Evolutionary conservation across 2,888 invertebrate species (phyloP).

Genomic region (Mesorhabditis belari): DNA sequence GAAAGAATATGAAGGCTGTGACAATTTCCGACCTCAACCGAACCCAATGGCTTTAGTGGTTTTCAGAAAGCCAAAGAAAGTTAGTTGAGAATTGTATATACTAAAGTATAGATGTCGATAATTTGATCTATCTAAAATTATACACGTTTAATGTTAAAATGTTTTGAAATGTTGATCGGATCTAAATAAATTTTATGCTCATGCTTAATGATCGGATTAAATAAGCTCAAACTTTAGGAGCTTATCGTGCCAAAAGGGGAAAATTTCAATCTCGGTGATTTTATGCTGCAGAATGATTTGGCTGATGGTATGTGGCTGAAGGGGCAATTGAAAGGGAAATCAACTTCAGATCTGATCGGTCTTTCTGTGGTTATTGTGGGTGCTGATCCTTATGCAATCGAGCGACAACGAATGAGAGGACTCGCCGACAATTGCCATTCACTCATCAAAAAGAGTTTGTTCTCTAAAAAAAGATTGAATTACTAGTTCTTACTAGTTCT

Average conservation of each 20-base stretch:
- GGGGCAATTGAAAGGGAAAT: neutral
- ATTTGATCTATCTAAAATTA: too few relatives aligned
- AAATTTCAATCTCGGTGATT: conserved; percentile 39
- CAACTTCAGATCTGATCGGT: conserved; percentile 39
- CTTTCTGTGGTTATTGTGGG: conserved; percentile 40
- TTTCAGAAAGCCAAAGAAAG: conserved; percentile 29
- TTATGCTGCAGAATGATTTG: conserved; percentile 40
- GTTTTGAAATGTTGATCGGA: too few relatives aligned
- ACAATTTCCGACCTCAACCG: conserved; percentile 41
- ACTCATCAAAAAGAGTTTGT: conserved; percentile 36
- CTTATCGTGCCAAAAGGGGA: conserved; percentile 10
- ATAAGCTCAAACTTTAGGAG: too few relatives aligned
- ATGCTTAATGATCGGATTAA: too few relatives aligned
- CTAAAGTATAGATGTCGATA: too few relatives aligned
- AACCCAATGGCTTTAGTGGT: conserved; percentile 46
- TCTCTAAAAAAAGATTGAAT: too few relatives aligned
- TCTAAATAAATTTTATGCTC: too few relatives aligned
- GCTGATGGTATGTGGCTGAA: conserved; percentile 28
- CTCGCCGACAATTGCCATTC: conserved; percentile 49
- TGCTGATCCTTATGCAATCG: conserved; percentile 47
- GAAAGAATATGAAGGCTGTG: conserved; percentile 37
- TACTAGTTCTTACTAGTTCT: too few relatives aligned
- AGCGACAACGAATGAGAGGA: conserved; percentile 38
- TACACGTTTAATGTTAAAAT: too few relatives aligned
- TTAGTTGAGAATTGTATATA: neutral